These are phyloP conservation scores for Noctua comes DNA, from an alignment of 2,888 invertebrate genomes.

Conservation along the genomic window DNA sequence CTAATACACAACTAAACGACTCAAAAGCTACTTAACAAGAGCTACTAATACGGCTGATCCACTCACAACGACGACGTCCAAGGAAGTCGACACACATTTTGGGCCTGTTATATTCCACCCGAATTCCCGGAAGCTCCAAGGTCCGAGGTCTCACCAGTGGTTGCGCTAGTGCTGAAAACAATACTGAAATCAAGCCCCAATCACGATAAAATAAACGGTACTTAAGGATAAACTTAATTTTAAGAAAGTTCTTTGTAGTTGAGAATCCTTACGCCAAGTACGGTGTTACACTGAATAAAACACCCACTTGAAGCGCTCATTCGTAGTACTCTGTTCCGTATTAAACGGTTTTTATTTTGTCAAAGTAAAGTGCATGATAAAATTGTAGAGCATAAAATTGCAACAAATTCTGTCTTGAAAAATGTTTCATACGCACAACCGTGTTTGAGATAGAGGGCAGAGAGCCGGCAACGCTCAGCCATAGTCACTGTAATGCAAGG, in stretches of 20 bases:
- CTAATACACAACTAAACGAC: neutral
- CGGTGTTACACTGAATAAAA: conserved; percentile 1
- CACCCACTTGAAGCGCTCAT: neutral
- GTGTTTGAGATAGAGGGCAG: too few species aligned
- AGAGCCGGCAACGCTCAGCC: too few species aligned
- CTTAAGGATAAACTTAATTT: neutral
- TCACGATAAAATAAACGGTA: neutral
- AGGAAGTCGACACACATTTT: neutral
- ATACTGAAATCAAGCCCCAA: neutral
- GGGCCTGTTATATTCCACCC: neutral
- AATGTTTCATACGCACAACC: too few species aligned
- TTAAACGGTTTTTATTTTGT: too few species aligned
- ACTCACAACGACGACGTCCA: neutral
- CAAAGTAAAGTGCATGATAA: too few species aligned
- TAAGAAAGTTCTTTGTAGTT: neutral
- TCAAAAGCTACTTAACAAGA: neutral
- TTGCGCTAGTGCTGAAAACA: neutral
- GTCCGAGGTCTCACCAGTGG: neutral
- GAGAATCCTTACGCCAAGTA: neutral
- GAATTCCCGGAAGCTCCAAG: neutral
- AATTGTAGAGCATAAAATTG: too few species aligned
- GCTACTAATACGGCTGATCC: neutral
- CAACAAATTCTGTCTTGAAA: too few species aligned
- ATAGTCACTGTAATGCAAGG: too few species aligned
- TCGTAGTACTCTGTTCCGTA: neutral